phyloP scores from a whole-genome alignment of 2,113 vertebrate species.

The Triplophysa tibetana region DNA sequence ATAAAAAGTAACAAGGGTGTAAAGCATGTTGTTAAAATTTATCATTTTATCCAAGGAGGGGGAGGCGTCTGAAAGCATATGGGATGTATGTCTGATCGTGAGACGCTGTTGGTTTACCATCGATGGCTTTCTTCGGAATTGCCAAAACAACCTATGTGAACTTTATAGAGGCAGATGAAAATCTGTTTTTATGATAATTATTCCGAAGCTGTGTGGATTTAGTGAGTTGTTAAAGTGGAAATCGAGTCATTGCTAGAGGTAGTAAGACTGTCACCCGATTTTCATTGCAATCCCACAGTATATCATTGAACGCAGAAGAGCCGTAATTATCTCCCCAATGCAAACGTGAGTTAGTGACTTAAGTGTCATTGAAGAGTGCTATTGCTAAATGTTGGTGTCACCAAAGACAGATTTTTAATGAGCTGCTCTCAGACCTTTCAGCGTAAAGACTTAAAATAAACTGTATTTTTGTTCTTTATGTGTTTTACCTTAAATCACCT shows the following conservation, averaged over 20 bases:
- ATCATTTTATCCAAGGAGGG: conserved; percentile 52
- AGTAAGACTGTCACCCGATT: conserved; percentile 53
- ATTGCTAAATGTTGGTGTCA: conserved; percentile 19
- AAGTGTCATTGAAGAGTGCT: conserved; percentile 12
- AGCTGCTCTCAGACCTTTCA: conserved; percentile 11
- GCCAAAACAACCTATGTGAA: conserved; percentile 48
- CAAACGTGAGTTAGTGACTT: conserved; percentile 41
- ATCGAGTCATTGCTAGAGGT: conserved; percentile 49
- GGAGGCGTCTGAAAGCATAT: conserved; percentile 5
- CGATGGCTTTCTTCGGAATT: conserved; percentile 48
- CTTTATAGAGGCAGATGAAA: conserved; percentile 57
- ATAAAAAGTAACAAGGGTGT: conserved; percentile 71
- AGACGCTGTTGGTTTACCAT: conserved; percentile 53
- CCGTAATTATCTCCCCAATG: conserved; percentile 42
- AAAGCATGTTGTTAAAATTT: conserved; percentile 64
- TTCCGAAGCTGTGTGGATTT: conserved; percentile 56
- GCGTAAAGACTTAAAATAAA: not conserved
- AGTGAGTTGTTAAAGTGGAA: conserved; percentile 62
- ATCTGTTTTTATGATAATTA: conserved; percentile 61
- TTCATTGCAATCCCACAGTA: conserved; percentile 52
- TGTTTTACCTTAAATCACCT: not conserved
- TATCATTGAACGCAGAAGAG: conserved; percentile 47
- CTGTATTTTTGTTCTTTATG: not conserved
- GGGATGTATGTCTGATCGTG: conserved; percentile 27
- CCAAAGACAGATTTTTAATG: conserved; percentile 34